These are phyloP conservation scores for Coptodon rendalli DNA, from an alignment of 2,113 vertebrate species.

Conservation along the genomic window DNA sequence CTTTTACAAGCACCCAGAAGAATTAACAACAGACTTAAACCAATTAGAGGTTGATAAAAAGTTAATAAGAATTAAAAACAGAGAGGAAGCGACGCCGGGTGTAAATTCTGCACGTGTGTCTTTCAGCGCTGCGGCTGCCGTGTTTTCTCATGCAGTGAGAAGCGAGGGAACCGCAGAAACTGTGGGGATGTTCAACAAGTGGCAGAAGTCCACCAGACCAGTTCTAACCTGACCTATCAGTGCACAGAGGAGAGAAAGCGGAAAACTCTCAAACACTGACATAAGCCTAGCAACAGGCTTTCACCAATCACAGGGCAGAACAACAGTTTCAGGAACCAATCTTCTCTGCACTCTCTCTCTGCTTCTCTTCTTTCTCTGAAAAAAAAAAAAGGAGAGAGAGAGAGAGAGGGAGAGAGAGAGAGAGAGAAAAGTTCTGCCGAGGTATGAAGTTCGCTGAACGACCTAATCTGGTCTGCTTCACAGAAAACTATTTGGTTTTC, in stretches of 20 bases:
- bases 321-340: conserved; percentile 77
- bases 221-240: conserved; percentile 74
- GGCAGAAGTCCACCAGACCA: conserved; percentile 67
- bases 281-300: conserved; percentile 77
- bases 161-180: conserved; percentile 46
- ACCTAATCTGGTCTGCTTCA: conserved; percentile 24
- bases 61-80: conserved; percentile 23
- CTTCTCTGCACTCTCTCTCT: conserved; percentile 47
- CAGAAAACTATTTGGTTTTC: conserved; percentile 1
- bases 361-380: conserved; percentile 49
- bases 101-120: conserved; percentile 26
- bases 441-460: conserved; percentile 61
- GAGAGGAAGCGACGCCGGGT: conserved; percentile 13
- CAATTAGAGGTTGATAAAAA: conserved; percentile 39
- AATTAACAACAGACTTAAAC: conserved; percentile 1
- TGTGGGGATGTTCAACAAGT: conserved; percentile 76
- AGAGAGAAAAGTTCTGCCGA: conserved; percentile 23
- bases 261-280: conserved; percentile 65
- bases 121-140: conserved; percentile 12
- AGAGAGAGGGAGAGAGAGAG: background rate
- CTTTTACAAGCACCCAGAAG: conserved; percentile 1
- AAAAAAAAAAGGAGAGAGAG: background rate
- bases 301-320: conserved; percentile 75
- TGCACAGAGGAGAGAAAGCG: conserved; percentile 66
- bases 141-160: conserved; percentile 56